phyloP scores from a whole-genome alignment of 2,888 invertebrate genomes.

The Phaedon cochleariae region DNA sequence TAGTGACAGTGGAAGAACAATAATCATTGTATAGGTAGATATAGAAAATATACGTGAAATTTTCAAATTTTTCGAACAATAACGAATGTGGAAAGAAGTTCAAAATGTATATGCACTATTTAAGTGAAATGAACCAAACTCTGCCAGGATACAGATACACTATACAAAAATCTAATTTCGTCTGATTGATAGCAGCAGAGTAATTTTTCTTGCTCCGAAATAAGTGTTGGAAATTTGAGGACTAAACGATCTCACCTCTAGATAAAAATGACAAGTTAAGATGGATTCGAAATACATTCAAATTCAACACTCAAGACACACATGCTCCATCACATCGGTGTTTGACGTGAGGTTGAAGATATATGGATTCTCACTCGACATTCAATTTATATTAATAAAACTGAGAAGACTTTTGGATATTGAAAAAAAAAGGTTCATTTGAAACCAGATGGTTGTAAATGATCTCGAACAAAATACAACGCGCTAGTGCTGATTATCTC shows the following conservation, averaged over 20 bases:
- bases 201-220: background rate
- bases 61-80: too few relatives aligned
- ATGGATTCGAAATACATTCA: background rate
- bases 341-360: background rate
- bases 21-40: too few relatives aligned
- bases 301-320: conserved; percentile 11
- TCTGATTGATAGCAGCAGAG: background rate
- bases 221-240: background rate
- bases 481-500: background rate
- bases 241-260: background rate
- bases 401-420: background rate
- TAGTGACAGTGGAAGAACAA: too few relatives aligned
- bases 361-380: background rate
- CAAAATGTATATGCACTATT: background rate
- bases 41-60: too few relatives aligned
- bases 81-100: background rate
- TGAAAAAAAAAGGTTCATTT: background rate
- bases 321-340: conserved; percentile 1
- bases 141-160: too few relatives aligned
- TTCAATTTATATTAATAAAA: conserved; percentile 1
- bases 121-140: too few relatives aligned
- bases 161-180: background rate
- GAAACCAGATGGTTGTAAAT: background rate
- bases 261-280: conserved; percentile 11
- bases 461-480: background rate